Evolutionary conservation across 2,888 invertebrate species (phyloP).

Genomic region (Theristus sp.): DNA sequence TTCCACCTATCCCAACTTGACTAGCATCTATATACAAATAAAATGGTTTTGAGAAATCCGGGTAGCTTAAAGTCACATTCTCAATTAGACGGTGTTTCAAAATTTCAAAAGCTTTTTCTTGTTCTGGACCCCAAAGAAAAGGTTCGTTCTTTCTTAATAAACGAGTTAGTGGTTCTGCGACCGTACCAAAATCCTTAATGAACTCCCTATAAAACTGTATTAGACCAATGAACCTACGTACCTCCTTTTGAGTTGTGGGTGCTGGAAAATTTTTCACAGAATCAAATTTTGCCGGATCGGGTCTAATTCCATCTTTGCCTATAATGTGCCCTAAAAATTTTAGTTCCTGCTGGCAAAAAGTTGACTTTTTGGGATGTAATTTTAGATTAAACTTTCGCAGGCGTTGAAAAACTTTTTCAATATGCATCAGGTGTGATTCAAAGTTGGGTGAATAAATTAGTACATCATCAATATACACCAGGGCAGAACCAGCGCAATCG

Average conservation of each 20-base stretch:
- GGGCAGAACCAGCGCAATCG: too few species aligned
- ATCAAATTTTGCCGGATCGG: slow-evolving; percentile 1
- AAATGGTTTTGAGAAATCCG: slow-evolving; percentile 3
- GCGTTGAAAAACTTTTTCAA: background rate
- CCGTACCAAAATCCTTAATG: background rate
- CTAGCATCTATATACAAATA: slow-evolving; percentile 1
- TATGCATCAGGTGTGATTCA: background rate
- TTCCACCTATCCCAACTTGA: background rate
- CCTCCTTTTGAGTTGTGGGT: background rate
- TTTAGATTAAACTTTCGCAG: background rate
- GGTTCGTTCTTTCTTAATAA: background rate
- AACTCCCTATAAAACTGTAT: background rate
- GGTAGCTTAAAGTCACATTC: background rate
- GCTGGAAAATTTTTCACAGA: background rate
- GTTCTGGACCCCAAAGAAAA: background rate
- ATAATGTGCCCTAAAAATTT: background rate
- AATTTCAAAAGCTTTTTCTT: background rate
- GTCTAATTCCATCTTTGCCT: background rate
- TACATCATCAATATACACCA: slow-evolving; percentile 5
- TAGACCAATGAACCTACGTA: background rate
- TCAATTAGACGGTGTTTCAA: background rate
- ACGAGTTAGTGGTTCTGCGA: background rate
- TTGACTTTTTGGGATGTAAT: background rate
- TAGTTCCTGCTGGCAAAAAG: background rate
- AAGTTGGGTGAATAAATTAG: background rate